phyloP scores from a whole-genome alignment of 2,888 invertebrate species.

The Spilosoma lubricipeda region DNA sequence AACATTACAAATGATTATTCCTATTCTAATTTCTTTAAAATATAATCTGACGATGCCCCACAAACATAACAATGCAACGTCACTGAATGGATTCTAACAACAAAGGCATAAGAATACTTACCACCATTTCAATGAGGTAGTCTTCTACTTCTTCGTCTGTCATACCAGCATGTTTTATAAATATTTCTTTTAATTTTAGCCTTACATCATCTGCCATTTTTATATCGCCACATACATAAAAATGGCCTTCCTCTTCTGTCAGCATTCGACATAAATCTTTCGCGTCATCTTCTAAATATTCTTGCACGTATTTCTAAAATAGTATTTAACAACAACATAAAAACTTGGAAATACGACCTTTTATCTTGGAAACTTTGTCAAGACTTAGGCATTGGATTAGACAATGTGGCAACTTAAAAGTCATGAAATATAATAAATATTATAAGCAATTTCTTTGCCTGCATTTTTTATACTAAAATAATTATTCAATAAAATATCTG shows the following conservation, averaged over 20 bases:
- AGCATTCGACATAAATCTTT: slow-evolving; percentile 91
- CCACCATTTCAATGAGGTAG: slow-evolving; percentile 93
- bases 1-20: neutral
- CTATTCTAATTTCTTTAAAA: neutral
- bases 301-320: slow-evolving; percentile 95
- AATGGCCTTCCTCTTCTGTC: slow-evolving; percentile 92
- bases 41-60: neutral
- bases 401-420: too few relatives aligned
- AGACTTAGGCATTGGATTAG: too few relatives aligned
- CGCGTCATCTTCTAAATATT: slow-evolving; percentile 92
- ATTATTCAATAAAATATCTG: too few relatives aligned
- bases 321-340: neutral
- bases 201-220: slow-evolving; percentile 99
- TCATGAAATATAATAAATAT: too few relatives aligned
- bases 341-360: too few relatives aligned
- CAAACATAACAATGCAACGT: slow-evolving; percentile 9
- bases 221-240: slow-evolving; percentile 98
- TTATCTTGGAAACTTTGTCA: too few relatives aligned
- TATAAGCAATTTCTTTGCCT: too few relatives aligned
- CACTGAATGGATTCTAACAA: slow-evolving; percentile 11
- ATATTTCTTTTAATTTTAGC: slow-evolving; percentile 93
- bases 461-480: too few relatives aligned
- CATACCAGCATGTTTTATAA: slow-evolving; percentile 89
- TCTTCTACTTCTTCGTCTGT: slow-evolving; percentile 92
- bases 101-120: slow-evolving; percentile 72